Evolutionary conservation across 2,113 vertebrate species (phyloP).

Genomic region (Indicator maculatus): DNA sequence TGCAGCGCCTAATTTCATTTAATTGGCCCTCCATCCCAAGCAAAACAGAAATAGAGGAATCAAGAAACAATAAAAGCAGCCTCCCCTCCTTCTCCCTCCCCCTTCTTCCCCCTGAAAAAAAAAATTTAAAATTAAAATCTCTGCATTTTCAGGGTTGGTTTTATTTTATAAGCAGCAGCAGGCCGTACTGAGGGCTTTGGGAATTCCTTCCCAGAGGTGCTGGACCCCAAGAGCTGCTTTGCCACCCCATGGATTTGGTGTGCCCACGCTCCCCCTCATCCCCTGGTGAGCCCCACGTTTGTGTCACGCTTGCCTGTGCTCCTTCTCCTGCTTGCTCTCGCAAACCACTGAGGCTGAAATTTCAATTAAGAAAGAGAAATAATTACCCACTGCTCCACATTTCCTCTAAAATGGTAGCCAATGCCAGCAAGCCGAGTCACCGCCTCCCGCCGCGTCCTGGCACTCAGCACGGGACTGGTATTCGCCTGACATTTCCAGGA

Average conservation of each 20-base stretch:
- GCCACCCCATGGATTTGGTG: not conserved
- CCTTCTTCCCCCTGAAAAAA: too few relatives aligned
- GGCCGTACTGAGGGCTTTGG: not conserved
- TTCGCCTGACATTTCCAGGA: constrained; percentile 6
- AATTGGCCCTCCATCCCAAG: constrained; percentile 60
- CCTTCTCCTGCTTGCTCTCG: constrained; percentile 23
- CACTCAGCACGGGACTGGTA: not conserved
- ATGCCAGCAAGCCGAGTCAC: constrained; percentile 35
- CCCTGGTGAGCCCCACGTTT: not conserved
- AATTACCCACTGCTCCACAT: constrained; percentile 68
- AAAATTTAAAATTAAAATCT: not conserved
- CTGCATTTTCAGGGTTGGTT: not conserved
- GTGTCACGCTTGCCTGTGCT: constrained; percentile 22
- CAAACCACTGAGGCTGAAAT: constrained; percentile 76
- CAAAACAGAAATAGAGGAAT: constrained; percentile 52
- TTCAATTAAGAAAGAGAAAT: constrained; percentile 79
- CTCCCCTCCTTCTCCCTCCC: not conserved
- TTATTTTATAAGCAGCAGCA: not conserved
- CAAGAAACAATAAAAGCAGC: constrained; percentile 39
- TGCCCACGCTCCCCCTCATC: not conserved
- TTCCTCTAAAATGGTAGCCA: constrained; percentile 63
- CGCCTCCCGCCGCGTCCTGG: constrained; percentile 29
- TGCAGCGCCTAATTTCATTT: constrained; percentile 62
- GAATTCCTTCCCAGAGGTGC: not conserved
- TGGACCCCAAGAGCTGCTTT: not conserved